Evolutionary conservation across 2,113 vertebrate genomes (phyloP), one percentile per base, ranked within the genome.

Genomic region (Prochilodus magdalenae): DNA sequence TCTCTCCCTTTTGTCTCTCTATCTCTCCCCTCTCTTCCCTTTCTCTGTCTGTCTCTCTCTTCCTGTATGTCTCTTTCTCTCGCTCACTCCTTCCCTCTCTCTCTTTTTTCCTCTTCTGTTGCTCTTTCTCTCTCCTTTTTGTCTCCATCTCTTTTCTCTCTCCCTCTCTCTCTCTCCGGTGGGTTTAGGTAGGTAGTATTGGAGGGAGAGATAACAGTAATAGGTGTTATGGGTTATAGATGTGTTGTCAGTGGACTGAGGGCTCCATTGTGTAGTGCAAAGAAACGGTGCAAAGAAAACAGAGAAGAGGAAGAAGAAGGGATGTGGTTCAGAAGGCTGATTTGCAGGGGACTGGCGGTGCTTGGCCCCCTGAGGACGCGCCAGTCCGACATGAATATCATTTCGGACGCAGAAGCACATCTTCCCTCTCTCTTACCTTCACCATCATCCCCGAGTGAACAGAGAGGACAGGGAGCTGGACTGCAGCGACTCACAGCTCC

Each of bases 211-310:
- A 18, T 18, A 51, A 44, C n/a, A n/a, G n/a, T n/a, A n/a, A n/a
- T n/a, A n/a, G n/a, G n/a, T 36, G 47, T 15, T 49, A 11, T 49
- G 71, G 82, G 60, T 74, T 88, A 73, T 73, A 74, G 74, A 84
- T 85, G 36, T 81, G 80, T 86, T 69, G 73, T 81, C 76, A 88
- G 86, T 78, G 53, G 71, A 88, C 83, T 30, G 79, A 82, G 78
- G 83, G 89, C 79, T 87, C 79, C 80, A 84, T 83, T 87, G 88
- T 89, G 86, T 88, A 75, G 59, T 57, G 71, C 82, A 75, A 77
- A 79, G 73, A 60, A 49, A 36, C 13, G 66, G 53, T n/a, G n/a
- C n/a, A 27, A 60, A 57, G 66, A 14, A 47, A 18, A 22, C 18
- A 22, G 53, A 22, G 53, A 30, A 51, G n/a, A 5, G 49, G 40